A percentile compares a stretch with the other conserved stretches of the same genome.
These are phyloP conservation scores for Drosophila pseudoananassae DNA, from an alignment of 1,140 invertebrate species.

Conservation along the genomic window DNA sequence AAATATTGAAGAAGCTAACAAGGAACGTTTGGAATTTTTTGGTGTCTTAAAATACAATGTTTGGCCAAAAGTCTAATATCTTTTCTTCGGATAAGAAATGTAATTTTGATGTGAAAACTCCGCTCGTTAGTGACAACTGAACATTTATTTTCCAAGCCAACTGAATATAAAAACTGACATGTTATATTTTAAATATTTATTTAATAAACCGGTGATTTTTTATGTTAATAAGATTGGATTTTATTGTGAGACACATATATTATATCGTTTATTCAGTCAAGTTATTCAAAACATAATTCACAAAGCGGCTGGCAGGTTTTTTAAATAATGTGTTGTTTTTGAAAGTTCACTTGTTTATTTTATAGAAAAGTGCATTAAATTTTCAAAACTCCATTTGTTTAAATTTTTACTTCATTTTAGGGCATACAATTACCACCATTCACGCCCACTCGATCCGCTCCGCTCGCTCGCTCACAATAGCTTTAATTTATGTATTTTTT, in stretches of 20 bases:
- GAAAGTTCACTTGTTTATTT: not conserved
- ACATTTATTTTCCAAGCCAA: conserved; percentile 11
- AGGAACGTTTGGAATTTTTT: conserved; percentile 20
- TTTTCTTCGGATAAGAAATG: not conserved
- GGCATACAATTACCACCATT: conserved; percentile 2
- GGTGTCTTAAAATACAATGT: not conserved
- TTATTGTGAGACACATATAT: not conserved
- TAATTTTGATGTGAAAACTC: conserved; percentile 14
- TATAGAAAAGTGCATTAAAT: not conserved
- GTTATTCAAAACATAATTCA: not conserved
- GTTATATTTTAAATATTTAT: not conserved
- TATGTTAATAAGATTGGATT: not conserved
- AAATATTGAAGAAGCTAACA: not conserved
- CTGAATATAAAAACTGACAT: not conserved
- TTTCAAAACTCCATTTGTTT: not conserved
- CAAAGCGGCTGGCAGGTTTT: not conserved
- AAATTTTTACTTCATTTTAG: not conserved
- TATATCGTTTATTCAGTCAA: not conserved
- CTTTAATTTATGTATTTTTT: conserved; percentile 72
- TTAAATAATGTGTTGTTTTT: not conserved
- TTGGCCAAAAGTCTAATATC: conserved; percentile 7
- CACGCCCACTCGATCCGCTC: conserved; percentile 3
- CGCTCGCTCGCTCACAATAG: conserved; percentile 2
- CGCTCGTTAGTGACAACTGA: conserved; percentile 5
- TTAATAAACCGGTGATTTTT: not conserved